These are phyloP conservation scores for Columba janthina DNA, from an alignment of 2,113 vertebrate genomes.

Conservation along the genomic window DNA sequence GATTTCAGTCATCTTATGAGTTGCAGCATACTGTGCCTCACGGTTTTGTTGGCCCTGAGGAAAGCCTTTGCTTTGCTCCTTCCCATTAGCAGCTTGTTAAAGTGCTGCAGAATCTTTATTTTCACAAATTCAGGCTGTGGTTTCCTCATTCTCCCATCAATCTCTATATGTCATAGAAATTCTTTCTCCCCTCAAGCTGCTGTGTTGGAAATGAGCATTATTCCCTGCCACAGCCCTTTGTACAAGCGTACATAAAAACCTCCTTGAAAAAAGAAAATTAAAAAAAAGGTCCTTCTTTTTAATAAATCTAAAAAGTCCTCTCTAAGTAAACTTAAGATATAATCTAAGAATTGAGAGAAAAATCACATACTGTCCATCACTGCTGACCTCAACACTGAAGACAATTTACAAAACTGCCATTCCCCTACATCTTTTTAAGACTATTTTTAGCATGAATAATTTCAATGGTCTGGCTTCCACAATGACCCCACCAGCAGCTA, in stretches of 20 bases:
- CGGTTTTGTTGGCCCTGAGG: not conserved
- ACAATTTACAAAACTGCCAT: not conserved
- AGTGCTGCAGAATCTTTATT: not conserved
- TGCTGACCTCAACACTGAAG: not conserved
- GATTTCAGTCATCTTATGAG: not conserved
- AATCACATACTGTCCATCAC: not conserved
- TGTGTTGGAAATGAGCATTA: not conserved
- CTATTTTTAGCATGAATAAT: not conserved
- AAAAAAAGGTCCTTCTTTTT: not conserved
- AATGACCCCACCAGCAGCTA: not conserved
- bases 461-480: not conserved
- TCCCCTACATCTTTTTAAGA: not conserved
- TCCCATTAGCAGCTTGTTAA: not conserved
- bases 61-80: not conserved
- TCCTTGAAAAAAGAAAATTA: not conserved
- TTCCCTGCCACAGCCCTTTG: not conserved
- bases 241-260: not conserved
- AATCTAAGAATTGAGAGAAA: not conserved
- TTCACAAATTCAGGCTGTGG: not conserved
- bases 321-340: not conserved
- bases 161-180: not conserved
- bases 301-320: not conserved
- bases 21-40: not conserved
- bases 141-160: not conserved
- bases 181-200: not conserved